These are phyloP conservation scores for Smutsia temminckii DNA, from an alignment of 2,797 vertebrate species.

Conservation along the genomic window DNA sequence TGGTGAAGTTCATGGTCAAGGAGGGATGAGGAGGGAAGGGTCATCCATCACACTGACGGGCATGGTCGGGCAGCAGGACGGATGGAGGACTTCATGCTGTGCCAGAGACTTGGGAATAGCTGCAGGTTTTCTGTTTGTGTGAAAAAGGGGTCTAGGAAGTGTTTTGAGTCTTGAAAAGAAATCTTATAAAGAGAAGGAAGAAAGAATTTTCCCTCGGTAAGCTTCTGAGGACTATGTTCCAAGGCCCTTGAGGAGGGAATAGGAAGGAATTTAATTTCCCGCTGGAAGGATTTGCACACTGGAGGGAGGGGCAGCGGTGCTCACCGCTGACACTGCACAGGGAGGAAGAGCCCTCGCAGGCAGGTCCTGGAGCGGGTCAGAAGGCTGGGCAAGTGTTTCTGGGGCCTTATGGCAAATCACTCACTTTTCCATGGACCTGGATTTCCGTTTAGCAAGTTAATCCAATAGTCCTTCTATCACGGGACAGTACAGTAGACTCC, in stretches of 20 bases:
- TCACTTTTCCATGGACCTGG: not conserved
- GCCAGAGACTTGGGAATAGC: not conserved
- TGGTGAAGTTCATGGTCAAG: not conserved
- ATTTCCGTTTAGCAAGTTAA: not conserved
- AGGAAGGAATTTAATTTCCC: slow-evolving; percentile 62
- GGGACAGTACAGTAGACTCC: not conserved
- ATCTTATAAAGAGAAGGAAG: slow-evolving; percentile 14
- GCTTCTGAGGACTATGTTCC: not conserved
- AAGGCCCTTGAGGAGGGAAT: slow-evolving; percentile 15
- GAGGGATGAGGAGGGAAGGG: not conserved
- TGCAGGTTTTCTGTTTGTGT: not conserved
- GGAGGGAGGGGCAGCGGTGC: not conserved
- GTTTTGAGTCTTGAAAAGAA: slow-evolving; percentile 11
- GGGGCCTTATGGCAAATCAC: not conserved
- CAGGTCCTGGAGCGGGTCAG: not conserved
- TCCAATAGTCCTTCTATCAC: not conserved
- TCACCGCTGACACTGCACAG: rapidly evolving
- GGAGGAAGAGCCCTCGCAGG: not conserved
- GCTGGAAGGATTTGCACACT: not conserved
- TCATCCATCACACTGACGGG: rapidly evolving
- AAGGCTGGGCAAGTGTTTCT: not conserved
- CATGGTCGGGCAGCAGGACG: rapidly evolving
- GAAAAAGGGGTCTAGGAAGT: not conserved
- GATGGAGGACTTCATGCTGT: not conserved
- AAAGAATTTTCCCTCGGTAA: slow-evolving; percentile 57